phyloP scores from a whole-genome alignment of 1,140 invertebrate species.

The Musca vetustissima region DNA sequence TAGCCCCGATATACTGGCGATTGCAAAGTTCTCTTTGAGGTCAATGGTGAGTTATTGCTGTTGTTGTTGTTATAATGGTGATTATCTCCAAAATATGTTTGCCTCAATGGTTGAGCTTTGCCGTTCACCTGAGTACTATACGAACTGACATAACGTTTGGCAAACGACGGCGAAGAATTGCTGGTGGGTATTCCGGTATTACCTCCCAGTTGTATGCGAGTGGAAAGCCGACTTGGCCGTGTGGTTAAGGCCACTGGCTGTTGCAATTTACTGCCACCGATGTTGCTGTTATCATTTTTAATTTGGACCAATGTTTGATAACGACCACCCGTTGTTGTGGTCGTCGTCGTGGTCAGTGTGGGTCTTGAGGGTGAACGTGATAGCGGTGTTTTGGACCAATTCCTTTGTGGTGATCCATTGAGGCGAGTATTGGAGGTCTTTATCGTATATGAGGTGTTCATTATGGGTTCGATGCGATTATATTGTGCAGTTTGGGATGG shows the following conservation, averaged over 20 bases:
- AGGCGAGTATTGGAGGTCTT: not conserved
- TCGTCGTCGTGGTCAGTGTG: not conserved
- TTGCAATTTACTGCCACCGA: not conserved
- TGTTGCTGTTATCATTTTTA: slow-evolving; percentile 33
- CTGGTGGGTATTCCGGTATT: not conserved
- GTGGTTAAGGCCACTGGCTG: slow-evolving; percentile 1
- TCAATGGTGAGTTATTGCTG: not conserved
- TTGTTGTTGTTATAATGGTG: not conserved
- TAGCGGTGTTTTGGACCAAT: slow-evolving; percentile 21
- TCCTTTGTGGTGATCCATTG: slow-evolving; percentile 18
- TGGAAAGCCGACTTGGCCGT: not conserved
- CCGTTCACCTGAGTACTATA: not conserved
- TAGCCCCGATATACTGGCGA: not conserved
- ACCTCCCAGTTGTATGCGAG: slow-evolving; percentile 24
- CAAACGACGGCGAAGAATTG: slow-evolving; percentile 4
- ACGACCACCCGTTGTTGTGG: slow-evolving; percentile 29
- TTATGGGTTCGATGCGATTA: slow-evolving; percentile 24
- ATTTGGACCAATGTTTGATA: slow-evolving; percentile 49
- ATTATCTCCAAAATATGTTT: slow-evolving; percentile 27
- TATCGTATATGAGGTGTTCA: not conserved
- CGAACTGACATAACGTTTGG: slow-evolving; percentile 18
- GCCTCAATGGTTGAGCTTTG: not conserved
- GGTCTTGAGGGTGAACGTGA: slow-evolving; percentile 12
- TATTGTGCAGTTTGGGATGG: slow-evolving; percentile 35
- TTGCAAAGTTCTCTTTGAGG: not conserved